Evolutionary conservation across 2,888 invertebrate species (phyloP), one percentile per base, ranked within the genome.

Genomic region (Trilocha varians): DNA sequence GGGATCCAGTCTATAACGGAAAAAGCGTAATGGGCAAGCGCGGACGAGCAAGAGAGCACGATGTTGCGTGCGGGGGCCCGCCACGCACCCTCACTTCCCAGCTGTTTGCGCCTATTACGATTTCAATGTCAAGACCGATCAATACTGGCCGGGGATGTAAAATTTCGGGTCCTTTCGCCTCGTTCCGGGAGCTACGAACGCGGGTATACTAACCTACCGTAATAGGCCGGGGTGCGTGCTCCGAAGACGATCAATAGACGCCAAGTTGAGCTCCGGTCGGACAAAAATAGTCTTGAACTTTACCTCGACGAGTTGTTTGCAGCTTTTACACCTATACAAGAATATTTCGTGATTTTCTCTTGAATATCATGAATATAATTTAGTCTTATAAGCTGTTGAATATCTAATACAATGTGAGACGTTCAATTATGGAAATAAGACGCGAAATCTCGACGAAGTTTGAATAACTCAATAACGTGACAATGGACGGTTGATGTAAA

Each of bases 71-170:
- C n/a, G n/a, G 68, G 67, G 69, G 64, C 55, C 57, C 65, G 62
- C 64, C 68, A 73, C 79, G 74, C 78, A 72, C 79, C 79, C 79
- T 68, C 61, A 56, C 65, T 63, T 64, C 72, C 74, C 85, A 84
- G 85, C 84, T 83, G 85, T 80, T 85, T 72, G 73, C 73, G 70
- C 77, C 76, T 76, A 79, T 78, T 74, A 70, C 77, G 64, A 78
- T 82, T 87, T 83, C 85, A 86, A 86, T 84, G 85, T 86, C 87
- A 85, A 83, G 82, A 70, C 69, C 83, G 85, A 87, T 86, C 87
- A 80, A 86, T 86, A 86, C 63, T 61, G 59, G 67, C 74, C 75
- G 72, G 78, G 83, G 78, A 76, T 75, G 82, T 80, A 78, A 78
- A 77, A 79, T 78, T 78, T 85, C 85, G 84, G 83, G 58, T 65